Evolutionary conservation across 2,888 invertebrate genomes (phyloP).

Genomic region (Platycnemis pennipes): DNA sequence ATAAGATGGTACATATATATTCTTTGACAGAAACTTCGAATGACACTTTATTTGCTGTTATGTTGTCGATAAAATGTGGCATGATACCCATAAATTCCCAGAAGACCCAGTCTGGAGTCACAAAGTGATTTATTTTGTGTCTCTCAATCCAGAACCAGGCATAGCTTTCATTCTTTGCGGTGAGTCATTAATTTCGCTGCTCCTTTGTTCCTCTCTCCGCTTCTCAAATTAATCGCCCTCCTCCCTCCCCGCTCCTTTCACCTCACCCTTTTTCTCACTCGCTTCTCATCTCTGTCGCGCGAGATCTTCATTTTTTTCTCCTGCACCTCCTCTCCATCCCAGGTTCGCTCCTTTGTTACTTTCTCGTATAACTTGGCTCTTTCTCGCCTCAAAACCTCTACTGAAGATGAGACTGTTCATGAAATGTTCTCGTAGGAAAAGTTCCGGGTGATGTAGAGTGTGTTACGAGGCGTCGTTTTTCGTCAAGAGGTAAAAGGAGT

Average conservation of each 20-base stretch:
- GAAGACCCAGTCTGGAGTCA: too few relatives aligned
- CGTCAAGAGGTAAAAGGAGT: neutral
- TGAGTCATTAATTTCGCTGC: neutral
- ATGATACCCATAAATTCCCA: too few relatives aligned
- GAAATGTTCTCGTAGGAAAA: slow-evolving; percentile 10
- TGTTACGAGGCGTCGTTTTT: neutral
- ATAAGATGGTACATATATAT: too few relatives aligned
- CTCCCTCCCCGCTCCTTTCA: neutral
- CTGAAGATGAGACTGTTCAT: neutral
- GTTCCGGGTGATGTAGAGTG: neutral
- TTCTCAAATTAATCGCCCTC: neutral
- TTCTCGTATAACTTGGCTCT: neutral
- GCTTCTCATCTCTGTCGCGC: neutral
- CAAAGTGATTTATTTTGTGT: neutral
- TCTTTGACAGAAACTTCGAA: too few relatives aligned
- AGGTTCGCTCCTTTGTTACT: neutral
- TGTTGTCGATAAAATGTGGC: too few relatives aligned
- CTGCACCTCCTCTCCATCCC: neutral
- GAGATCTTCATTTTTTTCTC: neutral
- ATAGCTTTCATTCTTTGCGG: neutral
- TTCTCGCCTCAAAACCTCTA: neutral
- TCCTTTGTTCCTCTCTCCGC: neutral
- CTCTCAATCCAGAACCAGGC: neutral
- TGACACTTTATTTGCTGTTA: too few relatives aligned
- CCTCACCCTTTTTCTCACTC: too few relatives aligned